phyloP scores from a whole-genome alignment of 2,888 invertebrate genomes.

The Diabrotica balteata region DNA sequence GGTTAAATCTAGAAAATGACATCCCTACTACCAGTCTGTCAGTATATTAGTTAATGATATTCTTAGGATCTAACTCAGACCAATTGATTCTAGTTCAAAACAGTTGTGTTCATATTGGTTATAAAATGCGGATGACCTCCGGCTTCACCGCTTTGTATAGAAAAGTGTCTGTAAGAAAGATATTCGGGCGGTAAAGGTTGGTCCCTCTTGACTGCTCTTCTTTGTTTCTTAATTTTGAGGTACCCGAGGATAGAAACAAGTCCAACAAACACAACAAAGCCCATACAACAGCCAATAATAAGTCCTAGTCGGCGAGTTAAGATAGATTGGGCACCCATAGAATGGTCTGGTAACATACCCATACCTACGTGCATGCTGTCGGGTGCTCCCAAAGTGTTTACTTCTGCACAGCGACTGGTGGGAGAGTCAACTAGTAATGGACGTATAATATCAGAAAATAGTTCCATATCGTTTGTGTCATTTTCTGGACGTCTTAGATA shows the following conservation, averaged over 20 bases:
- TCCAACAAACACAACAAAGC: constrained; percentile 83
- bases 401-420: constrained; percentile 79
- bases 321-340: constrained; percentile 72
- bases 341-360: constrained; percentile 56
- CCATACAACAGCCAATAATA: constrained; percentile 86
- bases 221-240: constrained; percentile 84
- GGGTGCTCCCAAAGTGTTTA: constrained; percentile 76
- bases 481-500: constrained; percentile 61
- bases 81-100: constrained; percentile 45
- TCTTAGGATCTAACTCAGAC: too few species aligned
- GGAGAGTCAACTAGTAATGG: constrained; percentile 73
- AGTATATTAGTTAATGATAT: too few species aligned
- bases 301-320: constrained; percentile 82
- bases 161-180: constrained; percentile 79
- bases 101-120: constrained; percentile 58
- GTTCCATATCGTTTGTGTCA: constrained; percentile 61
- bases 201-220: constrained; percentile 76
- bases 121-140: constrained; percentile 60
- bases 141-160: constrained; percentile 71
- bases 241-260: constrained; percentile 85
- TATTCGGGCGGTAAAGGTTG: constrained; percentile 79
- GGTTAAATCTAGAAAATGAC: too few species aligned
- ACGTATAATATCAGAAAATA: constrained; percentile 65
- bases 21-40: too few species aligned
- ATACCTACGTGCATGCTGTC: constrained; percentile 68